Evolutionary conservation across 2,888 invertebrate genomes (phyloP).

Genomic region (Cremastinae sp.): DNA sequence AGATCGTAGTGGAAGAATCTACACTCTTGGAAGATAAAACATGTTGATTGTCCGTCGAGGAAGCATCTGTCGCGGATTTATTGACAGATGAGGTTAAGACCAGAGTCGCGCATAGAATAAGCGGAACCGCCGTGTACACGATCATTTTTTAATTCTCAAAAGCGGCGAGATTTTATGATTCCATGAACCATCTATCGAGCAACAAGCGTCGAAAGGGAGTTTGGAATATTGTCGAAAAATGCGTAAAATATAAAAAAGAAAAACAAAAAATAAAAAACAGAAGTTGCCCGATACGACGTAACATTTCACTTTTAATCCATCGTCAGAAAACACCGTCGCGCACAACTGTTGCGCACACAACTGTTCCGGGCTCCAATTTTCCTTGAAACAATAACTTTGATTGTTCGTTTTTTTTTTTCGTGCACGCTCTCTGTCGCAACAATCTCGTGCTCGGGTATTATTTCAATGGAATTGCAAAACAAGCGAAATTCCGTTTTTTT

Average conservation of each 20-base stretch:
- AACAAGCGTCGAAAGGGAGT: background rate
- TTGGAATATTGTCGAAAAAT: slow-evolving; percentile 35
- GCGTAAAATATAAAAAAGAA: slow-evolving; percentile 33
- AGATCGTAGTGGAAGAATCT: slow-evolving; percentile 8
- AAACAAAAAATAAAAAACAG: slow-evolving; percentile 44
- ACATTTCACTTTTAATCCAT: slow-evolving; percentile 60
- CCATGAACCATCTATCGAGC: background rate
- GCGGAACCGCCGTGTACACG: slow-evolving; percentile 18
- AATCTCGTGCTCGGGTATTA: no score
- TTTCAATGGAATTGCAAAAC: no score
- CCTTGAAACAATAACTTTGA: slow-evolving; percentile 9
- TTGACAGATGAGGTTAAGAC: slow-evolving; percentile 68
- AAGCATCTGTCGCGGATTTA: slow-evolving; percentile 58
- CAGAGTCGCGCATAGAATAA: slow-evolving; percentile 63
- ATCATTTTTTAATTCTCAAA: slow-evolving; percentile 41
- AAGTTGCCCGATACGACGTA: slow-evolving; percentile 57
- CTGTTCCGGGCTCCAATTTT: background rate
- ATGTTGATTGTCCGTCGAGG: slow-evolving; percentile 12
- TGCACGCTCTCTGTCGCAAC: slow-evolving; percentile 5
- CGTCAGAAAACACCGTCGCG: slow-evolving; percentile 31
- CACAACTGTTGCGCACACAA: slow-evolving; percentile 39
- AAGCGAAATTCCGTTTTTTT: no score
- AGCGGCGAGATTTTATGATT: background rate
- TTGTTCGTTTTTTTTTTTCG: background rate
- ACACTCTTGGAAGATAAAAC: slow-evolving; percentile 15